Conservation (phyloP, 2,888 invertebrate species). For the Ceriagrion tenellum region DNA sequence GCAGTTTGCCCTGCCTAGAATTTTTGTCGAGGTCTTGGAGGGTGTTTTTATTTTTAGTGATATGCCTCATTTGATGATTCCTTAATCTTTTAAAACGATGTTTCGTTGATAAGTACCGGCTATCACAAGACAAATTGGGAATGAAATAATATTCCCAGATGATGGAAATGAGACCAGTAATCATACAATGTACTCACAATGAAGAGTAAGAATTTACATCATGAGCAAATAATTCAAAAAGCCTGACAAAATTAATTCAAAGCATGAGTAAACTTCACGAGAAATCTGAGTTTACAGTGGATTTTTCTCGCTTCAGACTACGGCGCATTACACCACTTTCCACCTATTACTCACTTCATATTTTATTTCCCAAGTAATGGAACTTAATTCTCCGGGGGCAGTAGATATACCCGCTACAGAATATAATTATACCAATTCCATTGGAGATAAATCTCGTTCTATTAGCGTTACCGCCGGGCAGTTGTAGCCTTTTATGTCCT, state of each 20-base stretch:
- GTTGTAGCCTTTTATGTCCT: neutral
- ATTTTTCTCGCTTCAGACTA: neutral
- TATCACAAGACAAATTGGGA: neutral
- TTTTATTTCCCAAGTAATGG: neutral
- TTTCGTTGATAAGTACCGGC: neutral
- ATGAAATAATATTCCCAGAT: neutral
- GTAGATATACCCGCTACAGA: neutral
- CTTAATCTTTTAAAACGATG: neutral
- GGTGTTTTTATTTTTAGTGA: neutral
- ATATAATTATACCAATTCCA: constrained; percentile 14
- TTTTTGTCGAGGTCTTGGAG: neutral
- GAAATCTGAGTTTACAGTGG: neutral
- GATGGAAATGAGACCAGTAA: neutral
- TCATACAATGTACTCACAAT: neutral
- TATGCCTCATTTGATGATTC: neutral
- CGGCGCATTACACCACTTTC: neutral
- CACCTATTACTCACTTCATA: neutral
- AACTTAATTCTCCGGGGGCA: neutral
- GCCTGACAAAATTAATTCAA: neutral
- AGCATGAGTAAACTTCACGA: neutral
- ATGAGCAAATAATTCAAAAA: neutral
- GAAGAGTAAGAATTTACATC: neutral
- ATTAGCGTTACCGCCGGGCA: neutral
- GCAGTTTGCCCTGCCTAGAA: neutral
- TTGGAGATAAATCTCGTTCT: constrained; percentile 5